These are phyloP conservation scores for Cyclopterus lumpus DNA, from an alignment of 2,797 vertebrate genomes.

Conservation along the genomic window DNA sequence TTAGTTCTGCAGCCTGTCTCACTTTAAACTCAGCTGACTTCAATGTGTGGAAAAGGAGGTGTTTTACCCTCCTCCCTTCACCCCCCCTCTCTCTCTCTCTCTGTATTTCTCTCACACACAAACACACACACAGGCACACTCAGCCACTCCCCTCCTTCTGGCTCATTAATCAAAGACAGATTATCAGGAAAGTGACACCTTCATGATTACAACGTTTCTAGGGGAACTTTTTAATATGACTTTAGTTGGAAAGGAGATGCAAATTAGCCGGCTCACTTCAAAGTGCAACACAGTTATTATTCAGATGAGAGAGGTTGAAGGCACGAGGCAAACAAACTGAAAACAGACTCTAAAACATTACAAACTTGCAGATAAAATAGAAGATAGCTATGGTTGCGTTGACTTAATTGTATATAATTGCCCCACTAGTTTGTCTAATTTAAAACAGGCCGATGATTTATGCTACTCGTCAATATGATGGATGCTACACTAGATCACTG, in stretches of 20 bases:
- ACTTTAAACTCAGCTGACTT: constrained; percentile 15
- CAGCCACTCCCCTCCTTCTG: constrained; percentile 40
- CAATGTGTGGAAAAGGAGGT: background rate
- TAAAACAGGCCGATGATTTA: constrained; percentile 43
- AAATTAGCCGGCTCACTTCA: constrained; percentile 59
- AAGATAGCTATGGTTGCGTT: background rate
- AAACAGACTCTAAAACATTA: background rate
- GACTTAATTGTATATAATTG: constrained; percentile 19
- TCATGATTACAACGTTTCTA: constrained; percentile 70
- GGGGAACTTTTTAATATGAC: constrained; percentile 69
- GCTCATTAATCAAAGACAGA: constrained; percentile 80
- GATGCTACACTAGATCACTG: constrained; percentile 43
- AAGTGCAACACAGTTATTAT: constrained; percentile 50
- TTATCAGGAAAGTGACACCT: constrained; percentile 77
- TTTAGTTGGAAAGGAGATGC: constrained; percentile 61
- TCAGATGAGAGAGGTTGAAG: constrained; percentile 44
- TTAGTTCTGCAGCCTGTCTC: constrained; percentile 6
- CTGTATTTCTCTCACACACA: background rate
- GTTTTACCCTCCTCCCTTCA: constrained; percentile 9
- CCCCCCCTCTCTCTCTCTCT: background rate
- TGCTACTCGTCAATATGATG: constrained; percentile 53
- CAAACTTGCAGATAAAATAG: background rate
- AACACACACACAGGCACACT: constrained; percentile 14
- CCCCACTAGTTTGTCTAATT: constrained; percentile 25
- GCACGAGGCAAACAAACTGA: constrained; percentile 17